These are phyloP conservation scores for Heterochromis multidens DNA, from an alignment of 2,113 vertebrate genomes.

Conservation along the genomic window DNA sequence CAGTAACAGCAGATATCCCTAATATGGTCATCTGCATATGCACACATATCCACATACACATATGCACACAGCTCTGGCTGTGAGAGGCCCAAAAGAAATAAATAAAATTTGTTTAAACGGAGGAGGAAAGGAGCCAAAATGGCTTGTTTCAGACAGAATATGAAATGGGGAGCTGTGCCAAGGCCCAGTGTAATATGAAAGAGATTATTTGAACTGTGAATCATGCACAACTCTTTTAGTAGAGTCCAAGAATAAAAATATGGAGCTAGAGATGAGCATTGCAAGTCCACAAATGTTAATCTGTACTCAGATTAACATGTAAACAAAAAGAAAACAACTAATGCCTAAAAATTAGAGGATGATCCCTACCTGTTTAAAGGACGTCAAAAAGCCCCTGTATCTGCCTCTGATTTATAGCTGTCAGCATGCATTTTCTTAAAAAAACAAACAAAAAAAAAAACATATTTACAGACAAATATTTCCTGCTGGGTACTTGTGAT, in stretches of 20 bases:
- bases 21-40: neutral
- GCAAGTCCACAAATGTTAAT: neutral
- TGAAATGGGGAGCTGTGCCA: neutral
- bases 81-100: neutral
- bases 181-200: neutral
- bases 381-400: neutral
- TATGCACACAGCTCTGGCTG: neutral
- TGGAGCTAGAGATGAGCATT: neutral
- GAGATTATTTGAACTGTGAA: neutral
- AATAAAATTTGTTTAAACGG: neutral
- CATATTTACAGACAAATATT: neutral
- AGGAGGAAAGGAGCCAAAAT: neutral
- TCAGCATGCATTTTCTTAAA: too few species aligned
- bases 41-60: neutral
- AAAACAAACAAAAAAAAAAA: too few species aligned
- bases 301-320: neutral
- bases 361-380: neutral
- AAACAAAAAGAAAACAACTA: too few species aligned
- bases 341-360: too few species aligned
- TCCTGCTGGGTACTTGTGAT: slow-evolving; percentile 9
- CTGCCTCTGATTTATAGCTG: too few species aligned
- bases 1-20: neutral
- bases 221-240: neutral
- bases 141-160: neutral
- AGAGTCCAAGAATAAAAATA: too few species aligned